Conservation (phyloP, 1,140 invertebrate species). For the Eumeta japonica region DNA sequence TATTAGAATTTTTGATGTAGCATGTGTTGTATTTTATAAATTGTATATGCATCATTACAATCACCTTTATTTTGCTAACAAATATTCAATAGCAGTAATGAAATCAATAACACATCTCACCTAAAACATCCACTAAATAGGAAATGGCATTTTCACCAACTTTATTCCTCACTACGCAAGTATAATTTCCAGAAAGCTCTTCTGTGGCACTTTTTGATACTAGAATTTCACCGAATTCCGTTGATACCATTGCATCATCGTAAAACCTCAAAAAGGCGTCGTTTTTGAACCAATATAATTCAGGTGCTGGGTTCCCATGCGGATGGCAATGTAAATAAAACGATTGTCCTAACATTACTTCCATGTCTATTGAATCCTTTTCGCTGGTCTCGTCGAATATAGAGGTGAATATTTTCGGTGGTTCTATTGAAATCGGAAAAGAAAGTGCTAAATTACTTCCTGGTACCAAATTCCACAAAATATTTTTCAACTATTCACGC, state of each 20-base stretch:
- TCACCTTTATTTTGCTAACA: too few species aligned
- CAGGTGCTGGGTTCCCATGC: constrained; percentile 37
- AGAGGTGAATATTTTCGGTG: constrained; percentile 34
- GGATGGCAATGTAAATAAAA: constrained; percentile 45
- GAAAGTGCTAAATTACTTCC: too few species aligned
- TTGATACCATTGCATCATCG: constrained; percentile 34
- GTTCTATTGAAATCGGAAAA: constrained; percentile 43
- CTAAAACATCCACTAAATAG: constrained; percentile 41
- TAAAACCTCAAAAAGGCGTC: constrained; percentile 28
- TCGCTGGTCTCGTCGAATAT: constrained; percentile 22
- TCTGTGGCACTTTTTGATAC: constrained; percentile 18
- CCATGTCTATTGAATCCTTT: constrained; percentile 20
- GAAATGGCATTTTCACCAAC: constrained; percentile 32
- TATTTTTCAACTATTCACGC: constrained; percentile 4
- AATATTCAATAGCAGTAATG: too few species aligned
- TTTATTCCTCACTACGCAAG: constrained; percentile 43
- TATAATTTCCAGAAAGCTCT: constrained; percentile 45
- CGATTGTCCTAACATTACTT: constrained; percentile 36
- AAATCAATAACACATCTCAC: too few species aligned
- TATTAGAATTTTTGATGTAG: too few species aligned
- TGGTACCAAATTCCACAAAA: neutral
- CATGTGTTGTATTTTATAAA: too few species aligned
- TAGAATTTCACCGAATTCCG: constrained; percentile 38
- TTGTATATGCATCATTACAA: too few species aligned
- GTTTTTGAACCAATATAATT: constrained; percentile 51